Base-by-base conservation (phyloP, 2,888 invertebrate genomes). In the Acleris sparsana region DNA sequence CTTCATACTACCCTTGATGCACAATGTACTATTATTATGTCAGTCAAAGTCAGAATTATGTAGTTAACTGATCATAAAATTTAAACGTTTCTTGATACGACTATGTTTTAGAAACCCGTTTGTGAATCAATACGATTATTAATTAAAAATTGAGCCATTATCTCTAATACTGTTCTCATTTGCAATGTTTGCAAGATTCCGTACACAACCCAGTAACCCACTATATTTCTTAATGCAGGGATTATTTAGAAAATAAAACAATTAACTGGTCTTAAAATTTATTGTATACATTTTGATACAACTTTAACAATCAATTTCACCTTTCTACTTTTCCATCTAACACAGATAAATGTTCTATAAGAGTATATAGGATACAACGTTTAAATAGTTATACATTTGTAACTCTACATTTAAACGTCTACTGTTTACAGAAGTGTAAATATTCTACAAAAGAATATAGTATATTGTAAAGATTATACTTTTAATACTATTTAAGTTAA, bases 221-320 rank as follows among this genome's bases (percentile, higher is more conserved):
- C 9, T 33, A 11, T 33, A 11, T 33, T 11, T 11, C 33, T 11
- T 3, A 11, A 33, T 33, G 33, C 11, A 11, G 33, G 33, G 33
- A 3, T 11, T 3, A 11, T 33, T 33, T 33, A 6, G 6, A 25
- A 70, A 55, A 51, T 17, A 56, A 29, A 49, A 55, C 51, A 49
- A 17, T 39, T 3, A 29, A 20, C 18, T 52, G n/a, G 22, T 53
- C 53, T 57, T 62, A n/a, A 25, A 61, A 46, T 62, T 57, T 62
- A 66, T 66, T 61, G 61, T 62, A 55, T 62, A 62, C 65, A 75
- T 73, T 70, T 75, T 65, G 72, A 75, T 80, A 79, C 75, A 83
- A 77, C 76, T 73, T 78, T 68, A 81, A 84, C 82, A 80, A 77
- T 63, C 39, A 18, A 53, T 57, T 72, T 69, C 56, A 69, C 62